Evolutionary conservation across 2,797 vertebrate species (phyloP).

Genomic region (Phylloscopus collybita): DNA sequence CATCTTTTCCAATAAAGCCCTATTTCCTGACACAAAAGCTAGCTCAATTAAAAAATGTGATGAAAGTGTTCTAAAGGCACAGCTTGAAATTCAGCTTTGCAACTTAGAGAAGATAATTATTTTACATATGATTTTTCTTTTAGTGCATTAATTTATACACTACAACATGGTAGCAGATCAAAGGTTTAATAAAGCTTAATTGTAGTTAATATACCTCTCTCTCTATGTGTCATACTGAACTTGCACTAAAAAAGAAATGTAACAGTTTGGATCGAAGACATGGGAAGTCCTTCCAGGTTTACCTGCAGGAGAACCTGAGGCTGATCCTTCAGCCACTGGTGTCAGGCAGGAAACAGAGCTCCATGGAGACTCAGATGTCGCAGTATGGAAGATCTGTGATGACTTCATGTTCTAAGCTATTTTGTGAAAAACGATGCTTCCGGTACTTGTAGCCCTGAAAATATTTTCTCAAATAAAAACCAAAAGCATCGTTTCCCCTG

Average conservation of each 20-base stretch:
- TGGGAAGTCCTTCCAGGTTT: neutral
- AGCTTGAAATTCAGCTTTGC: slow-evolving; percentile 33
- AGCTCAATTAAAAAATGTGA: slow-evolving; percentile 15
- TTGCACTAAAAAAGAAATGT: neutral
- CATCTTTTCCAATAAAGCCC: neutral
- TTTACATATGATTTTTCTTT: slow-evolving; percentile 21
- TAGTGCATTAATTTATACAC: slow-evolving; percentile 18
- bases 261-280: neutral
- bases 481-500: neutral
- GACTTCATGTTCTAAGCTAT: neutral
- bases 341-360: neutral
- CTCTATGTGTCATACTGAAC: slow-evolving; percentile 1
- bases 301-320: neutral
- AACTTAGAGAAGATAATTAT: slow-evolving; percentile 18
- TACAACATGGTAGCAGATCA: slow-evolving; percentile 16
- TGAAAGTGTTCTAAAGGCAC: slow-evolving; percentile 5
- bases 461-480: neutral
- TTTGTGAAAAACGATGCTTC: neutral
- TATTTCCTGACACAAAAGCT: slow-evolving; percentile 2
- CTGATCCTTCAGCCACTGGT: neutral
- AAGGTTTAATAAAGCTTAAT: slow-evolving; percentile 34
- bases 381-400: neutral
- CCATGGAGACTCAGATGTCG: rapidly evolving
- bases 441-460: neutral
- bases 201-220: slow-evolving; percentile 18